Evolutionary conservation across 2,888 invertebrate species (phyloP).

Genomic region (Muscina levida): DNA sequence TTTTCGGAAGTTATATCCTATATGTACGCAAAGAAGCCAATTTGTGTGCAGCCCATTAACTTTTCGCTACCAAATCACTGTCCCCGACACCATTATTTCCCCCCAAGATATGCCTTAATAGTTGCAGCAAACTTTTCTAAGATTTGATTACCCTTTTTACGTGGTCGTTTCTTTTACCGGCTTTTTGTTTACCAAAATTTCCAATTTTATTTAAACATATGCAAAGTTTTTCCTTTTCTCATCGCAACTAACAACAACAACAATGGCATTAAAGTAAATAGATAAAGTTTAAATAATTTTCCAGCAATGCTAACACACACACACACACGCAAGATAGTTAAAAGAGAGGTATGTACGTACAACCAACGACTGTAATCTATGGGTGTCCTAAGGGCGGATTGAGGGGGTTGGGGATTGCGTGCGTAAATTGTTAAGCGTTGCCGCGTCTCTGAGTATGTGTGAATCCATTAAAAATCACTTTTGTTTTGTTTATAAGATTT

Average conservation of each 20-base stretch:
- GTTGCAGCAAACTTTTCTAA: constrained; percentile 67
- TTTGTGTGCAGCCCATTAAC: no score
- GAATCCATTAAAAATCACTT: constrained; percentile 69
- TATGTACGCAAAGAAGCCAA: no score
- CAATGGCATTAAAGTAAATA: constrained; percentile 64
- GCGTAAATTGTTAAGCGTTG: not conserved
- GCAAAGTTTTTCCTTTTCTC: constrained; percentile 65
- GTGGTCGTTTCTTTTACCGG: not conserved
- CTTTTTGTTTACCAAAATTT: constrained; percentile 68
- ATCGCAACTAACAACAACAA: constrained; percentile 62
- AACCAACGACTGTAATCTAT: constrained; percentile 21
- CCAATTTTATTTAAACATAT: constrained; percentile 73
- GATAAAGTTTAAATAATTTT: constrained; percentile 72
- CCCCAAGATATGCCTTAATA: no score
- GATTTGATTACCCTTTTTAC: constrained; percentile 66
- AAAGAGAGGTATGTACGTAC: no score
- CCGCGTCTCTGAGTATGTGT: constrained; percentile 58
- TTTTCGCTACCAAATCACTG: no score
- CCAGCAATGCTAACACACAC: not conserved
- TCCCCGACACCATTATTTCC: no score
- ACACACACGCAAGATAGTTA: not conserved
- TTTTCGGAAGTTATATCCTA: no score
- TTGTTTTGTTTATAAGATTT: constrained; percentile 38
- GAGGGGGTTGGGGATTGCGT: not conserved
- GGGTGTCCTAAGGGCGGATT: not conserved